These are phyloP conservation scores for Anas bahamensis DNA, from an alignment of 2,797 vertebrate genomes.

Conservation along the genomic window DNA sequence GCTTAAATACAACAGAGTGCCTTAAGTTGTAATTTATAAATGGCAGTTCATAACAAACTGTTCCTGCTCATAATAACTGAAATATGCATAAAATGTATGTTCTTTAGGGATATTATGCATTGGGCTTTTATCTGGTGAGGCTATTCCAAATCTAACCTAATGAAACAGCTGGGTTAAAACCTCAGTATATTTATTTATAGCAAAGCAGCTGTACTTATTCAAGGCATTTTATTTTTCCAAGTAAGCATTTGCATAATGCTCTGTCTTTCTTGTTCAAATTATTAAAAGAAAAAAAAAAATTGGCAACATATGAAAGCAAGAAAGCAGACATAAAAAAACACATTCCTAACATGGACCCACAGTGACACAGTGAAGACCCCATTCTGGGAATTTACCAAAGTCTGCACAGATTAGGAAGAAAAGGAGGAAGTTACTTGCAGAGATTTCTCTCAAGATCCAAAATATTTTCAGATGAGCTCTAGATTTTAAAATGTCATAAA, in stretches of 20 bases:
- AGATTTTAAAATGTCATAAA: background rate
- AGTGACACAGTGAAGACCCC: constrained; percentile 12
- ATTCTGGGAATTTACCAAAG: constrained; percentile 15
- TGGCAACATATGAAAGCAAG: constrained; percentile 33
- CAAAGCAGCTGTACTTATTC: constrained; percentile 33
- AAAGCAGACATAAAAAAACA: constrained; percentile 41
- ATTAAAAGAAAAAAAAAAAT: background rate
- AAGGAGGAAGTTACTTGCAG: background rate
- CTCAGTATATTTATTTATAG: constrained; percentile 32
- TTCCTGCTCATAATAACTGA: background rate
- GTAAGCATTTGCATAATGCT: constrained; percentile 2
- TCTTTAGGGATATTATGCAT: background rate
- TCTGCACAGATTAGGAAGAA: constrained; percentile 40
- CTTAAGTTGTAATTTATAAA: background rate
- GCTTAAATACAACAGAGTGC: background rate
- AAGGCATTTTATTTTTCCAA: constrained; percentile 51
- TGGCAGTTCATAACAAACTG: background rate
- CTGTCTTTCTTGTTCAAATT: constrained; percentile 29
- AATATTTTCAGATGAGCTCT: background rate
- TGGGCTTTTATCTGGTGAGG: background rate
- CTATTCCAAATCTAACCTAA: background rate
- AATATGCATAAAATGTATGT: background rate
- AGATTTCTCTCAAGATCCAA: background rate
- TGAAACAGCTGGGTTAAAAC: background rate
- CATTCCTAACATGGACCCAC: constrained; percentile 54